Evolutionary conservation across 2,888 invertebrate genomes (phyloP), one percentile per base, ranked within the genome.

Genomic region (Xanthia togata): DNA sequence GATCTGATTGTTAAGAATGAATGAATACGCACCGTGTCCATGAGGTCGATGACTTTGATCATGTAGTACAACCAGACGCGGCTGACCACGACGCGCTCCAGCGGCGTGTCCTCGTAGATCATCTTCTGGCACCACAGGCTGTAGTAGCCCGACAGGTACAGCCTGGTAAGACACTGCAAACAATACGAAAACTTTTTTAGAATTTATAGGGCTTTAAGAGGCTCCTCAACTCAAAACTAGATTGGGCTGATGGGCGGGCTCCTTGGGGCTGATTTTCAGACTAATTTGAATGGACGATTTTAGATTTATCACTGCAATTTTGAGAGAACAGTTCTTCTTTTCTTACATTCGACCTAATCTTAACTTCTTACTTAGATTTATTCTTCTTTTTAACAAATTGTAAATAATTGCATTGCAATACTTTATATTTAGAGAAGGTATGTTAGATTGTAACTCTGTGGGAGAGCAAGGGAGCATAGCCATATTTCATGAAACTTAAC

Each of bases 121-220:
- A 97, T 94, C 89, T 96, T 96, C 90, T 97, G 96, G 79, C 97
- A 97, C 94, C 95, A 95, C 2, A 96, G 14, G 82, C 93, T 96
- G 93, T 97, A 97, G 89, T 95, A 88, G 0, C 96, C 96, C 0
- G 94, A 88, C 41, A 95, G 82, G 89, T 96, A 97, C 41, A 96
- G 84, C 78, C 92, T 88, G 17, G 90, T 90, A 0, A 96, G 71
- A 79, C 96, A 95, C 96, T 96, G 92, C 26, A 87, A 87, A 79
- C 17, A 88, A 85, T 76, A n/a, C 4, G n/a, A 60, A 59, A 67
- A n/a, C 2, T 59, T 9, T 23, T 23, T 55, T 35, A 67, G 35
- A 55, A 59, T 23, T 23, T 23, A 17, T n/a, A n/a, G 4, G 55
- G 12, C 5, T 26, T 4, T 55, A 55, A 11, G 23, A 2, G n/a